Conservation (phyloP, 2,888 invertebrate genomes). For the Phaedon cochleariae region DNA sequence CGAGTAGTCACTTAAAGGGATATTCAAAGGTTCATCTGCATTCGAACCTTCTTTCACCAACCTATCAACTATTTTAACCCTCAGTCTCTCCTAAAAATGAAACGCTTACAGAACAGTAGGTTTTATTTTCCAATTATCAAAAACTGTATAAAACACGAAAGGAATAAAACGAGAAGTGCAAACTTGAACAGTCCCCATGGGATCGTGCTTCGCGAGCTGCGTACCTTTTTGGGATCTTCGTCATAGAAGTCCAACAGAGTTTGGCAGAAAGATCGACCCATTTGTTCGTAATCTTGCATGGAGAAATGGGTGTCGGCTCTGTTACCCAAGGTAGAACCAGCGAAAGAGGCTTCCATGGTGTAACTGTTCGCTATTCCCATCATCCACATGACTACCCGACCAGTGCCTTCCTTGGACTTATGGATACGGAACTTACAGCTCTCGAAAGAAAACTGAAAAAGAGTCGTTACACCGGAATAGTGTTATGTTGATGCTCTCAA, state of each 20-base stretch:
- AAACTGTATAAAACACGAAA: conserved; percentile 14
- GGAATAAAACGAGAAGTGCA: not conserved
- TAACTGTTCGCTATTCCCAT: conserved; percentile 94
- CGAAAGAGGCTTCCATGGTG: conserved; percentile 95
- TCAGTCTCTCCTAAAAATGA: conserved; percentile 72
- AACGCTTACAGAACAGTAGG: conserved; percentile 36
- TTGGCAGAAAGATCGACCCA: conserved; percentile 92
- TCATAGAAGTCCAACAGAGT: conserved; percentile 92
- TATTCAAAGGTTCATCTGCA: conserved; percentile 88
- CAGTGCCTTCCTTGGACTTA: conserved; percentile 93
- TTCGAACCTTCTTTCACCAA: conserved; percentile 84
- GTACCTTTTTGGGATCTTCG: conserved; percentile 82
- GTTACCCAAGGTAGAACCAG: conserved; percentile 85
- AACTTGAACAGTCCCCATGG: conserved; percentile 3
- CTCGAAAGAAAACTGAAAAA: conserved; percentile 86
- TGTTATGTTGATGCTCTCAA: too few species aligned
- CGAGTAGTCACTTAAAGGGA: conserved; percentile 86
- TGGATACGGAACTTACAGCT: conserved; percentile 94
- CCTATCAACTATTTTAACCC: conserved; percentile 82
- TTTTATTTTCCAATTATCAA: conserved; percentile 10
- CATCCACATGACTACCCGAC: conserved; percentile 94
- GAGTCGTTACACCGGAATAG: too few species aligned
- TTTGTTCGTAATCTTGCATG: conserved; percentile 78
- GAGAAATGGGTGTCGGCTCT: conserved; percentile 86
- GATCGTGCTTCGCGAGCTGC: conserved; percentile 33